These are phyloP conservation scores for Tachina grossa DNA, from an alignment of 2,888 invertebrate genomes.

Conservation along the genomic window DNA sequence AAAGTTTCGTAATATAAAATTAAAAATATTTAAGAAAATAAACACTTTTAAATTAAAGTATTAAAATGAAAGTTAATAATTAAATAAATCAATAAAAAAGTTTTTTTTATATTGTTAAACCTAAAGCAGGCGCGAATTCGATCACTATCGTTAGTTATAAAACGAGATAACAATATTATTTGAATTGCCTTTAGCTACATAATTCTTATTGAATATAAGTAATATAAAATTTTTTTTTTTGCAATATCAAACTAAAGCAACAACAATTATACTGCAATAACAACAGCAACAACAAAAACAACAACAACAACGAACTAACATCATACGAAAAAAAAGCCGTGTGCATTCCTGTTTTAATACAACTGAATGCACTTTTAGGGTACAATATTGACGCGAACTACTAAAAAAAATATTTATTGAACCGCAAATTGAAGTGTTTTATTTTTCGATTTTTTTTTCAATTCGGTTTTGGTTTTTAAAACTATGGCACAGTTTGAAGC, in stretches of 20 bases:
- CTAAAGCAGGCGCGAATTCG: constrained; percentile 23
- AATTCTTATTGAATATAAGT: constrained; percentile 10
- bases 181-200: constrained; percentile 34
- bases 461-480: constrained; percentile 25
- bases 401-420: constrained; percentile 49
- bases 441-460: constrained; percentile 15
- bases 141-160: constrained; percentile 33
- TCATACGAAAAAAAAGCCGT: constrained; percentile 22
- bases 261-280: constrained; percentile 27
- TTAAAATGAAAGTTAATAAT: not conserved
- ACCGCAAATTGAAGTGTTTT: constrained; percentile 40
- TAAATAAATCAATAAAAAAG: not conserved
- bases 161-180: constrained; percentile 5
- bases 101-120: not conserved
- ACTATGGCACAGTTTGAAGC: constrained; percentile 43
- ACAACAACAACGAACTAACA: not conserved
- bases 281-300: not conserved
- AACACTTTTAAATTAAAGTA: not conserved
- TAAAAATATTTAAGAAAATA: not conserved
- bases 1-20: constrained; percentile 24
- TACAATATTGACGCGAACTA: constrained; percentile 52
- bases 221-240: constrained; percentile 11
- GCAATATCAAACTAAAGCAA: constrained; percentile 42
- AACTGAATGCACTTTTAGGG: constrained; percentile 68
- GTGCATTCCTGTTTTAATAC: constrained; percentile 68